These are phyloP conservation scores for Chaenodraco wilsoni DNA, from an alignment of 2,797 vertebrate genomes.

Conservation along the genomic window DNA sequence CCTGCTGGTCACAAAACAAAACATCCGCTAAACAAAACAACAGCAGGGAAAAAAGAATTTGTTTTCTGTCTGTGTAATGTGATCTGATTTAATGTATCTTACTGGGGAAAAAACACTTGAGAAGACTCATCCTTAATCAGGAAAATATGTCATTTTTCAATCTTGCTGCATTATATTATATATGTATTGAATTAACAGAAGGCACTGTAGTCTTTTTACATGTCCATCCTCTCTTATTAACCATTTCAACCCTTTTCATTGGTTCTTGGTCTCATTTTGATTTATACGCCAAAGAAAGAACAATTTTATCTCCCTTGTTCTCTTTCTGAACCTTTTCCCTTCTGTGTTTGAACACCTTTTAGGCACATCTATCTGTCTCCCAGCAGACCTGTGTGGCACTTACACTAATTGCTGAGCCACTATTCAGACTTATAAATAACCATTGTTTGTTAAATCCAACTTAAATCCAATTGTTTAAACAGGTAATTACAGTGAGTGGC, in stretches of 20 bases:
- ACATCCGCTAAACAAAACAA: constrained; percentile 53
- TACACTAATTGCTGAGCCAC: constrained; percentile 24
- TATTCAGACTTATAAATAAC: constrained; percentile 11
- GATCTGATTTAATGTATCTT: constrained; percentile 28
- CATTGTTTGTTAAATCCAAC: constrained; percentile 9
- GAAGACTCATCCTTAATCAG: not conserved
- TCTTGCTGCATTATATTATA: not conserved
- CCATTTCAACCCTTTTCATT: no score
- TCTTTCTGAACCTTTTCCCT: constrained; percentile 35
- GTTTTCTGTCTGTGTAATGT: constrained; percentile 33
- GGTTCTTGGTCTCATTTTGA: constrained; percentile 17
- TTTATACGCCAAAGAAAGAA: constrained; percentile 20
- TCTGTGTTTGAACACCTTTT: constrained; percentile 44
- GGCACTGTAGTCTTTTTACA: constrained; percentile 22
- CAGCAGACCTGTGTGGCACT: not conserved
- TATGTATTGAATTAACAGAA: not conserved
- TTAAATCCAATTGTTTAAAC: not conserved
- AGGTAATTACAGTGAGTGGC: not conserved
- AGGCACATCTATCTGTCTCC: constrained; percentile 14
- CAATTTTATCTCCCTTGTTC: constrained; percentile 10
- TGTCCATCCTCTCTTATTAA: not conserved
- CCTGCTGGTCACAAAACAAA: constrained; percentile 35
- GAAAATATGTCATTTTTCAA: not conserved
- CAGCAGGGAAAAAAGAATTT: constrained; percentile 22
- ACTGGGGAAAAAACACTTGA: constrained; percentile 32